Evolutionary conservation across 2,113 vertebrate genomes (phyloP).

Genomic region (Podiceps cristatus): DNA sequence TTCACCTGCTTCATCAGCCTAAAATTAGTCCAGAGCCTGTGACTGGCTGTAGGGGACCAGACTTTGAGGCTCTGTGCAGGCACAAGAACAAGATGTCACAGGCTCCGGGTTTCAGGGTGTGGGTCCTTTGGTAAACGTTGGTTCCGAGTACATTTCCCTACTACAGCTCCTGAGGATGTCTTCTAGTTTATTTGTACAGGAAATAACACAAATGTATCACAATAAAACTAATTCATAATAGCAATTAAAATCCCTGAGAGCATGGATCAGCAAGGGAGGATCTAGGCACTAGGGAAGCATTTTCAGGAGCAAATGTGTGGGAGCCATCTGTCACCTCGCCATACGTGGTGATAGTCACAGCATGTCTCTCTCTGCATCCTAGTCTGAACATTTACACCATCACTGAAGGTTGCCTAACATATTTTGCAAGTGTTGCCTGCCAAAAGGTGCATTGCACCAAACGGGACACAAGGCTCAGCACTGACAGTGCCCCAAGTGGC

Average conservation of each 20-base stretch:
- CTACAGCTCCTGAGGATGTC: neutral
- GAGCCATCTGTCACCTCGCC: constrained; percentile 48
- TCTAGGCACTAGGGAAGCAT: neutral
- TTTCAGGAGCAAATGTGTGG: constrained; percentile 2
- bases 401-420: neutral
- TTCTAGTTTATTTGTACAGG: neutral
- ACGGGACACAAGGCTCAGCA: neutral
- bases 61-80: neutral
- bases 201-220: neutral
- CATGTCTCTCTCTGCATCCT: neutral
- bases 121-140: neutral
- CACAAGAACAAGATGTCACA: neutral
- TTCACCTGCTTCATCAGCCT: neutral
- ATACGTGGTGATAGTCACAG: neutral
- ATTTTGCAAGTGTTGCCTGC: neutral
- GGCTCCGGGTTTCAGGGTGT: neutral
- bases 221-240: neutral
- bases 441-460: constrained; percentile 7
- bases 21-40: neutral
- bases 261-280: neutral
- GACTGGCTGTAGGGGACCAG: neutral
- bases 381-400: neutral
- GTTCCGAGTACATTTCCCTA: neutral
- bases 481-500: neutral
- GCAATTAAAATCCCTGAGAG: neutral